These are phyloP conservation scores for Wiebesia pumilae DNA, from an alignment of 1,140 invertebrate genomes.

Conservation along the genomic window DNA sequence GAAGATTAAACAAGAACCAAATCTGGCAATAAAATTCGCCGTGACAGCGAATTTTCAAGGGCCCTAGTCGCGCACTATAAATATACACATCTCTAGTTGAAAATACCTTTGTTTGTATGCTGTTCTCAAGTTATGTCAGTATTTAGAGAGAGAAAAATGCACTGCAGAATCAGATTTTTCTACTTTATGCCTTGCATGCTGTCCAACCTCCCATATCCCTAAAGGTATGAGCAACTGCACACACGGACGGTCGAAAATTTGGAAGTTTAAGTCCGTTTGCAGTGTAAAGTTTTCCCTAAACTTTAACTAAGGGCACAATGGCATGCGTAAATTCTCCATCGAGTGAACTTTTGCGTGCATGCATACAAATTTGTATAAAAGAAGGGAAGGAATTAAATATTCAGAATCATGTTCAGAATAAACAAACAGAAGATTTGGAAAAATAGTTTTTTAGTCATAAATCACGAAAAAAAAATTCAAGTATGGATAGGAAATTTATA, in stretches of 20 bases:
- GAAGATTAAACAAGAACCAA: conserved; percentile 12
- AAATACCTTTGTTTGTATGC: conserved; percentile 39
- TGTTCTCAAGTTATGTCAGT: background rate
- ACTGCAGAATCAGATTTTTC: background rate
- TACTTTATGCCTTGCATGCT: background rate
- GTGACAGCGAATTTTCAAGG: background rate
- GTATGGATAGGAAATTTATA: too few species aligned
- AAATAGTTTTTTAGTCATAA: too few species aligned
- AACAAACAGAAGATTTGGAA: too few species aligned
- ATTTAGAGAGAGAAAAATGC: background rate
- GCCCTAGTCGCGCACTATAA: background rate
- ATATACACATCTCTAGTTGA: background rate
- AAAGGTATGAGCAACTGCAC: background rate
- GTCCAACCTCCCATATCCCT: too few species aligned
- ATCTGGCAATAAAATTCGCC: background rate
- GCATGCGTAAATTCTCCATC: background rate
- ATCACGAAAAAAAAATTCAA: too few species aligned
- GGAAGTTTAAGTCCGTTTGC: background rate
- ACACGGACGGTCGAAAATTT: background rate
- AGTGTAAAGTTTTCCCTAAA: conserved; percentile 20
- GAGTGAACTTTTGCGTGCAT: background rate
- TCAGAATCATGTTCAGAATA: too few species aligned
- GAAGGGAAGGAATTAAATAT: background rate
- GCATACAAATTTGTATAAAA: background rate
- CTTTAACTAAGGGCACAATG: conserved; percentile 9